Evolutionary conservation across 2,113 vertebrate species (phyloP).

Genomic region (Globicephala melas): DNA sequence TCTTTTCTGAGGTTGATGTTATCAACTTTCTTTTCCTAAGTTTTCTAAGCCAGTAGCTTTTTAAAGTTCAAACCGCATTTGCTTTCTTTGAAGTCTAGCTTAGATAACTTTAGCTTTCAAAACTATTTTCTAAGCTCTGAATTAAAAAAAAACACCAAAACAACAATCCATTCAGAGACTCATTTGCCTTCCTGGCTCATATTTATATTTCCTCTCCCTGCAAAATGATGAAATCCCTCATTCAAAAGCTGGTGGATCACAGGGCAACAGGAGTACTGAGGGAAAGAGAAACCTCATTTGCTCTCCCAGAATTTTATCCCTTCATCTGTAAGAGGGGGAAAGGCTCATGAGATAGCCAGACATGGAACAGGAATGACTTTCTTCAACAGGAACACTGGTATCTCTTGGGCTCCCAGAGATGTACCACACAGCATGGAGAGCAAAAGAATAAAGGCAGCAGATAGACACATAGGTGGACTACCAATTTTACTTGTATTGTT

Average conservation of each 20-base stretch:
- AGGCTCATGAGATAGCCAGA: background rate
- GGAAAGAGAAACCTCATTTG: background rate
- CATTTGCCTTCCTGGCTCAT: background rate
- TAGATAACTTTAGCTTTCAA: background rate
- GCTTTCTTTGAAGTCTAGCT: slow-evolving; percentile 1
- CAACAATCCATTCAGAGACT: background rate
- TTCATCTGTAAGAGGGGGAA: background rate
- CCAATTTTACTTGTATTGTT: background rate
- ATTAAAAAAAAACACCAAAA: background rate
- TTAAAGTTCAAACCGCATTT: background rate
- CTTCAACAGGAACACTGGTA: background rate
- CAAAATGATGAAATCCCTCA: background rate
- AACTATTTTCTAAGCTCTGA: background rate
- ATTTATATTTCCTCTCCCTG: background rate
- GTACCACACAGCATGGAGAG: background rate
- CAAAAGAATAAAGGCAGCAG: background rate
- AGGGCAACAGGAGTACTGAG: background rate
- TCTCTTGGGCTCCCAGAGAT: background rate
- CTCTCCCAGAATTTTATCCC: background rate
- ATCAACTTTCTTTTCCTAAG: background rate
- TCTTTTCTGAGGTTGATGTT: background rate
- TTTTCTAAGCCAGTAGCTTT: background rate
- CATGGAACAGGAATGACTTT: background rate
- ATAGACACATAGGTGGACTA: background rate
- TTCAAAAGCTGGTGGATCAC: background rate